These are phyloP conservation scores for Phaedon cochleariae DNA, from an alignment of 2,888 invertebrate genomes.

Conservation along the genomic window DNA sequence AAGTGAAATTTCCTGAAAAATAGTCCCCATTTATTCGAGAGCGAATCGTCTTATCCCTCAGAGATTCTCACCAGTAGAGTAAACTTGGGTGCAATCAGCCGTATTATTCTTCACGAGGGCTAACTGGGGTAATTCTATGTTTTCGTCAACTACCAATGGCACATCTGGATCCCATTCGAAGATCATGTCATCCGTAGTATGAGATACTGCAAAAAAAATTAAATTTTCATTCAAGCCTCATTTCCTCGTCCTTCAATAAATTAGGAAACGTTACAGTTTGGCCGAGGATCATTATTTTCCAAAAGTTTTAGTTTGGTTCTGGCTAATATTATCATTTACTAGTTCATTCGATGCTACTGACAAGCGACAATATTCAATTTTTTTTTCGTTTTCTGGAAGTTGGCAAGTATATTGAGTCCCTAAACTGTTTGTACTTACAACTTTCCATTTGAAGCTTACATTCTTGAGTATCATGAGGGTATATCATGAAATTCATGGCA, in stretches of 20 bases:
- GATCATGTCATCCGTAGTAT: slow-evolving; percentile 92
- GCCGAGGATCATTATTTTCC: too few relatives aligned
- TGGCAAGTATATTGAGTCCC: too few relatives aligned
- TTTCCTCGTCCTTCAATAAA: too few relatives aligned
- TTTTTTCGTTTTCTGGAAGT: too few relatives aligned
- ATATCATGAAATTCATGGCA: slow-evolving; percentile 94
- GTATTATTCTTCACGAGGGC: slow-evolving; percentile 86
- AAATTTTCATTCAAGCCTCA: too few relatives aligned
- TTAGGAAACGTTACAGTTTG: too few relatives aligned
- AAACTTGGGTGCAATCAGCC: slow-evolving; percentile 91
- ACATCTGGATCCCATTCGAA: slow-evolving; percentile 94
- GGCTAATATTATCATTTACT: too few relatives aligned
- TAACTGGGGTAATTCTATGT: slow-evolving; percentile 90
- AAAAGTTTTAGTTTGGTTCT: too few relatives aligned
- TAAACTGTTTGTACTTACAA: slow-evolving; percentile 85
- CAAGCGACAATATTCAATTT: too few relatives aligned
- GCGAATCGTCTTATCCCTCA: too few relatives aligned
- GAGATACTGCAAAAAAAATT: slow-evolving; percentile 75
- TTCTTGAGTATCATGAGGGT: slow-evolving; percentile 94
- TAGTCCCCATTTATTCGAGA: not conserved
- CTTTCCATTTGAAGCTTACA: slow-evolving; percentile 96
- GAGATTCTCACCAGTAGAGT: slow-evolving; percentile 82
- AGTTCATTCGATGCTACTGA: too few relatives aligned
- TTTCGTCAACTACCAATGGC: slow-evolving; percentile 87
- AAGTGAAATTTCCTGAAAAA: slow-evolving; percentile 86